Evolutionary conservation across 2,888 invertebrate species (phyloP).

Genomic region (Acrobasis suavella): DNA sequence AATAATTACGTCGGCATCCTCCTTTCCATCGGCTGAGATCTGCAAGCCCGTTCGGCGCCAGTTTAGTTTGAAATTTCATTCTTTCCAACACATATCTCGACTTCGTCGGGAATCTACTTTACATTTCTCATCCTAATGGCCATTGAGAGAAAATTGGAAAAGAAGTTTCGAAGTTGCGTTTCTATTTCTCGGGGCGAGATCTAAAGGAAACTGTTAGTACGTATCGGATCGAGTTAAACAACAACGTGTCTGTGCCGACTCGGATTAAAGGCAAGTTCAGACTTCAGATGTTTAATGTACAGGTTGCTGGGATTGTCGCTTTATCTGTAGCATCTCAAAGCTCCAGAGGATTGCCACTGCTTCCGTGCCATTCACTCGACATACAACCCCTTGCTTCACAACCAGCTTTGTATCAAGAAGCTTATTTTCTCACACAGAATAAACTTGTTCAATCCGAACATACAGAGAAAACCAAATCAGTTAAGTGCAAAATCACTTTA

Average conservation of each 20-base stretch:
- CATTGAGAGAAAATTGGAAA: constrained; percentile 81
- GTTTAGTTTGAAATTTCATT: constrained; percentile 77
- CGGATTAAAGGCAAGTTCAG: constrained; percentile 17
- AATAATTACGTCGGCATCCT: constrained; percentile 52
- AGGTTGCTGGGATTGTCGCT: constrained; percentile 17
- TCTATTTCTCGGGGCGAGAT: constrained; percentile 55
- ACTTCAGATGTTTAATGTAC: constrained; percentile 19
- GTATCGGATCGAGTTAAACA: constrained; percentile 48
- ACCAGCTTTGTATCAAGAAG: constrained; percentile 2
- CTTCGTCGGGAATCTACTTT: constrained; percentile 78
- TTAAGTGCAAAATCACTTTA: constrained; percentile 1
- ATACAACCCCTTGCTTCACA: neutral
- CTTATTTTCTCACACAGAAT: neutral
- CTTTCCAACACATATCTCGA: constrained; percentile 78
- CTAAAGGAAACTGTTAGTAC: constrained; percentile 54
- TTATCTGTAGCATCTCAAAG: constrained; percentile 13
- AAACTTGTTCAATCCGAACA: constrained; percentile 5
- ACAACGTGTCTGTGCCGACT: constrained; percentile 25
- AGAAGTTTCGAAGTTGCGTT: constrained; percentile 73
- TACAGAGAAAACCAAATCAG: constrained; percentile 1
- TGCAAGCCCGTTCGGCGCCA: constrained; percentile 53
- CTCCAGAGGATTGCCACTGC: constrained; percentile 3
- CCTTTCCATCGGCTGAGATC: constrained; percentile 36
- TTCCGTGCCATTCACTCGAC: neutral
- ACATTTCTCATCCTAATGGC: constrained; percentile 82